Evolutionary conservation across 2,113 vertebrate genomes (phyloP).

Genomic region (Aspiorhynchus laticeps): DNA sequence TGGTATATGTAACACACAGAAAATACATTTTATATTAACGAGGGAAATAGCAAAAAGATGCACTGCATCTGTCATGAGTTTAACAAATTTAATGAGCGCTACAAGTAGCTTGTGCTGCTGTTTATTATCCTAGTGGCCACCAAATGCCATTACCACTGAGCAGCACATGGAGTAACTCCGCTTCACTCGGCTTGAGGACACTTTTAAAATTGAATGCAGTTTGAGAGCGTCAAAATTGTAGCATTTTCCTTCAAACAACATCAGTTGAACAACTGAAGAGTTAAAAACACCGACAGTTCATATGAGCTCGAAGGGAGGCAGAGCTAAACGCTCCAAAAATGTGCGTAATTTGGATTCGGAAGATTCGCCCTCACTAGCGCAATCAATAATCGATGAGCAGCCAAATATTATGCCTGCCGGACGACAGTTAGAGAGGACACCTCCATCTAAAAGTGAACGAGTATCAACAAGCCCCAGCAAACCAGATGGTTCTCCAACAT

Average conservation of each 20-base stretch:
- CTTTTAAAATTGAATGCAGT: not conserved
- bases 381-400: not conserved
- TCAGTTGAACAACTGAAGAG: not conserved
- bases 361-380: not conserved
- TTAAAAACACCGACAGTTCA: not conserved
- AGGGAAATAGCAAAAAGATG: not conserved
- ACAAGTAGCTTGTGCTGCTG: not conserved
- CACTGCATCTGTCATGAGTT: not conserved
- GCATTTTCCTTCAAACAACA: not conserved
- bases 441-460: conserved; percentile 7
- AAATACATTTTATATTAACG: not conserved
- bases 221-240: not conserved
- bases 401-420: not conserved
- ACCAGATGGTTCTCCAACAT: not conserved
- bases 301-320: conserved; percentile 27
- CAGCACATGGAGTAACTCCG: not conserved
- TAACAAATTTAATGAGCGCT: not conserved
- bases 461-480: not conserved
- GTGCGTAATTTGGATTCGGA: not conserved
- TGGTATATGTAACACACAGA: not conserved
- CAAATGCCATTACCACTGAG: not conserved
- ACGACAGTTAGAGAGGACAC: conserved; percentile 19
- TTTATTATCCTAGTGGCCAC: not conserved
- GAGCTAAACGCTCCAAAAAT: conserved; percentile 18
- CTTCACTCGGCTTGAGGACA: not conserved